Base-by-base conservation (phyloP, 1,140 invertebrate genomes). In the Ips typographus region DNA sequence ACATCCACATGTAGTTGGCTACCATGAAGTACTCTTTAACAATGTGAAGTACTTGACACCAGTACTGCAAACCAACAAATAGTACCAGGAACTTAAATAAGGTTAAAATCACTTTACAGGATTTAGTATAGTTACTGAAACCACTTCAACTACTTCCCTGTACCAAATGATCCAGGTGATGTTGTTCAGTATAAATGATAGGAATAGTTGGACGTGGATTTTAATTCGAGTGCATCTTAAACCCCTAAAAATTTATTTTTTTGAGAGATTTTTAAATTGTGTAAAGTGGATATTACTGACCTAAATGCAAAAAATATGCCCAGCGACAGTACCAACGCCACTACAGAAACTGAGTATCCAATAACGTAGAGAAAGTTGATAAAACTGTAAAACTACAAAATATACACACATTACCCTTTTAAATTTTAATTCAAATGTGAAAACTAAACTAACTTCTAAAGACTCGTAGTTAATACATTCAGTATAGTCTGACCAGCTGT, bases 1-100 rank as follows among this genome's bases (percentile, higher is more conserved):
- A 87, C 91, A 93, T 94, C 95, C 95, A 97, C 73, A 93, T 89
- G 81, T 96, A 96, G 82, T 93, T 95, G 59, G 91, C 89, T 51
- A 95, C 81, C 79, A 96, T 87, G 75, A 94, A 91, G 79, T 95
- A 96, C 73, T 94, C 89, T 1, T 91, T 86, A 5, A 93, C 71
- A 3, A 95, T 82, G 78, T 96, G 92, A 0, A 95, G 79, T 0
- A 87, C 76, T 76, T 91, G 90, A 78, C 95, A 97, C 82, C 88
- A 89, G 8, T 60, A 7, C 68, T 70, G 40, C 5, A 61, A 62
- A 55, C 8, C 1, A 42, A 8, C 7, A 58, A 55, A 55, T 55
- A n/a, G 37, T 22, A 22, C 22, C 22, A 22, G 22, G 22, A 22
- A 22, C 22, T 22, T 22, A 22, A 22, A 55, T 47, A 5, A 5